Conservation (phyloP, 2,797 vertebrate genomes). For the Gymnothorax reevesii region DNA sequence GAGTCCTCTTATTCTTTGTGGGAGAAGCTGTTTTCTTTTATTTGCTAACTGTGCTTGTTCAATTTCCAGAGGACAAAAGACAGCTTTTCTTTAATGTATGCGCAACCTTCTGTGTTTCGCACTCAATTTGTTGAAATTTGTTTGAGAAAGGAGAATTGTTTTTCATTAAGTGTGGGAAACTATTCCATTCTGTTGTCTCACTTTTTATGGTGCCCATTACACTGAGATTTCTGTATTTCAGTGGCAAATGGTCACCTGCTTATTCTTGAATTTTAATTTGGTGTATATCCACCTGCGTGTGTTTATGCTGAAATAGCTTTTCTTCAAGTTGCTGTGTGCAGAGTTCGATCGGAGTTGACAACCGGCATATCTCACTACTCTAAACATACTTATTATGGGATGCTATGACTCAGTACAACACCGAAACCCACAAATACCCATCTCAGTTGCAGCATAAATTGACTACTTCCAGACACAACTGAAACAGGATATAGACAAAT, state of each 20-base stretch:
- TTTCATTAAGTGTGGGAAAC: neutral
- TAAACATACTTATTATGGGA: neutral
- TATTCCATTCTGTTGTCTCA: neutral
- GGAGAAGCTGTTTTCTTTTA: neutral
- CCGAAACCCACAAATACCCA: slow-evolving; percentile 2
- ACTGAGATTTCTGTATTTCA: neutral
- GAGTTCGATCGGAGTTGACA: neutral
- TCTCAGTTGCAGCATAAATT: neutral
- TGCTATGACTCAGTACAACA: neutral
- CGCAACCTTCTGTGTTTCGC: neutral
- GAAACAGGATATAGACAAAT: neutral
- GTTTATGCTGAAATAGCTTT: neutral
- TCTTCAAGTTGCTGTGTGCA: neutral
- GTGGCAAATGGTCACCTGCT: neutral
- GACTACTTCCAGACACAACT: slow-evolving; percentile 2
- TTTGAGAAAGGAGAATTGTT: neutral
- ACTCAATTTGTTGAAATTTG: neutral
- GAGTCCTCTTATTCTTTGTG: neutral
- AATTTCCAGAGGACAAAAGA: neutral
- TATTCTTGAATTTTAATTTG: neutral
- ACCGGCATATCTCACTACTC: neutral
- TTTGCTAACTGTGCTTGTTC: neutral
- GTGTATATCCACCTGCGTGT: neutral
- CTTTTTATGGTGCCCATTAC: neutral
- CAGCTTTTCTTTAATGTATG: neutral